Base-by-base conservation (phyloP, 2,888 invertebrate species). In the Temnothorax ravouxi region DNA sequence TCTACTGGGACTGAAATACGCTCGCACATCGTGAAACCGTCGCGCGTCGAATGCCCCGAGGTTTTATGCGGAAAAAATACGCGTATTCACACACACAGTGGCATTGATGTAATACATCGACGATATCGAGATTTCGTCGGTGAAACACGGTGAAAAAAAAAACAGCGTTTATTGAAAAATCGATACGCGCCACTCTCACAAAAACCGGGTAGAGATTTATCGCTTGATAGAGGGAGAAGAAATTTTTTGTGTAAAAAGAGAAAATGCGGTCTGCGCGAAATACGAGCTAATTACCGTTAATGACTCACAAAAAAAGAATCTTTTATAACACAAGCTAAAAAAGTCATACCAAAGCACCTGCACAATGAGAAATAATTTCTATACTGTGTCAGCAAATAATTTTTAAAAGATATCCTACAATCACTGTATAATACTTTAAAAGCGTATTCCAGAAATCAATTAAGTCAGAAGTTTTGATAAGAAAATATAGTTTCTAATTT, bases 231-330 rank as follows among this genome's bases (percentile, higher is more conserved):
- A 74, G 41, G 13, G 18, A 61, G 13, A 44, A 25, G 0, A 29
- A 29, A 29, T 29, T 29, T 56, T 56, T 41, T 72, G 56, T 41
- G n/a, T 34, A 6, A 47, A n/a, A 62, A 50, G 21, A 18, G 38
- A 18, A 44, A 72, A 72, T 18, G 3, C 18, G 9, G 2, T 71
- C 4, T 9, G 18, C n/a, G 25, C 54, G 15, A 72, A 41, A 72
- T 72, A 72, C 18, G 41, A 56, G 13, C n/a, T 59, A 74, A 74
- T 59, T 74, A 59, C 9, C 13, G n/a, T 74, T 74, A 61, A 74
- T 74, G 9, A 18, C 4, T 59, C n/a, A 41, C 4, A 29, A 59
- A 74, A 74, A 13, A 0, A 44, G 11, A 44, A 59, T 8, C 21
- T 5, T 29, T 4, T 44, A 2, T 18, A 29, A 59, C 29, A 44